Evolutionary conservation across 1,140 invertebrate genomes (phyloP).

Genomic region (Goniozus legneri): DNA sequence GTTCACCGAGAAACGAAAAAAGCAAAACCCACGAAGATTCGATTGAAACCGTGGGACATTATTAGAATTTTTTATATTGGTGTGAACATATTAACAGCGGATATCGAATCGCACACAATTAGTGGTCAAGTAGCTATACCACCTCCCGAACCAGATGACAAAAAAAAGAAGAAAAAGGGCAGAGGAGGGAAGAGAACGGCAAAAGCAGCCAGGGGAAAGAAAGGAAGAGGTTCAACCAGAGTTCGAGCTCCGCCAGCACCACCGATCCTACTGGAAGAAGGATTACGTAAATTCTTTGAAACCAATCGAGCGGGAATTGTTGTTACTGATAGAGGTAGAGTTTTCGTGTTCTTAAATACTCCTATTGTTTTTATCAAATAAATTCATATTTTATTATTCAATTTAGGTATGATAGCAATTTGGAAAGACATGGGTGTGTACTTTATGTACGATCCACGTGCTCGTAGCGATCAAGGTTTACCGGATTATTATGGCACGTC

Average conservation of each 20-base stretch:
- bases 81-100: slow-evolving; percentile 37
- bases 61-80: slow-evolving; percentile 37
- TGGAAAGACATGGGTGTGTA: slow-evolving; percentile 43
- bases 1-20: slow-evolving; percentile 33
- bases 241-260: slow-evolving; percentile 19
- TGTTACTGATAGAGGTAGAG: slow-evolving; percentile 17
- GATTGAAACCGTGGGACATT: slow-evolving; percentile 32
- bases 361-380: no score
- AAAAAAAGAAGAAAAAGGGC: slow-evolving; percentile 22
- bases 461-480: slow-evolving; percentile 26
- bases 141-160: slow-evolving; percentile 25
- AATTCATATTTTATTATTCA: no score
- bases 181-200: slow-evolving; percentile 8
- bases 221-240: slow-evolving; percentile 12
- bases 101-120: slow-evolving; percentile 32
- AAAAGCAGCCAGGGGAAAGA: slow-evolving; percentile 15
- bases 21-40: slow-evolving; percentile 4
- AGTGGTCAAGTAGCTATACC: slow-evolving; percentile 26
- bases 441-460: slow-evolving; percentile 40
- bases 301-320: slow-evolving; percentile 40
- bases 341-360: no score
- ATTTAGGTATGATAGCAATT: slow-evolving; percentile 26
- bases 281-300: slow-evolving; percentile 35
- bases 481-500: slow-evolving; percentile 22
- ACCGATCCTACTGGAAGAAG: slow-evolving; percentile 34